Conservation (phyloP, 2,888 invertebrate species). For the Epinotia nisella region DNA sequence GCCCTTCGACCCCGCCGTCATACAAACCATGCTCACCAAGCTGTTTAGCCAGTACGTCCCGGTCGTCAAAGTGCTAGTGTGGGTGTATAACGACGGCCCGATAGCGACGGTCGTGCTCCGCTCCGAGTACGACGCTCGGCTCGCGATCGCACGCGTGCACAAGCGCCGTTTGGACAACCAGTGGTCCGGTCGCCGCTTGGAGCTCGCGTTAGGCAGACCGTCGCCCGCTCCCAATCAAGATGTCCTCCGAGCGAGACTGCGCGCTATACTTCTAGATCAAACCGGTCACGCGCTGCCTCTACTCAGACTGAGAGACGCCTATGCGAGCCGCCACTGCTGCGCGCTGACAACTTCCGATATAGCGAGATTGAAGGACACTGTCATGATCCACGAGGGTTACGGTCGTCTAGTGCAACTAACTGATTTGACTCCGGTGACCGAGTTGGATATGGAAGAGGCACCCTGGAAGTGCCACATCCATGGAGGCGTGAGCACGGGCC, state of each 20-base stretch:
- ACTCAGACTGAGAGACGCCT: slow-evolving; percentile 92
- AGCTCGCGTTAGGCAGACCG: slow-evolving; percentile 88
- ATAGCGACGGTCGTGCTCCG: slow-evolving; percentile 89
- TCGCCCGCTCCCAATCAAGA: slow-evolving; percentile 87
- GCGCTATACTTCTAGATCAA: slow-evolving; percentile 90
- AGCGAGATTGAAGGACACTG: slow-evolving; percentile 90
- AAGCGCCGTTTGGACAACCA: slow-evolving; percentile 88
- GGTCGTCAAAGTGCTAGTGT: slow-evolving; percentile 71
- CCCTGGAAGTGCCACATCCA: slow-evolving; percentile 84
- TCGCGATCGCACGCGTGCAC: slow-evolving; percentile 93
- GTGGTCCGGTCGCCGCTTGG: slow-evolving; percentile 89
- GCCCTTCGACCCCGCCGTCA: slow-evolving; percentile 65
- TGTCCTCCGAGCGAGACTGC: slow-evolving; percentile 87
- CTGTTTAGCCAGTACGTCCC: slow-evolving; percentile 74
- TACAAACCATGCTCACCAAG: slow-evolving; percentile 66
- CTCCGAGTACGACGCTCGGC: slow-evolving; percentile 88
- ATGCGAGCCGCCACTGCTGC: slow-evolving; percentile 91
- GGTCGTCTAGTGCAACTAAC: slow-evolving; percentile 76
- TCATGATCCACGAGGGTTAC: slow-evolving; percentile 73
- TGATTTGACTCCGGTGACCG: slow-evolving; percentile 68
- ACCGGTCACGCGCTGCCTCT: slow-evolving; percentile 90
- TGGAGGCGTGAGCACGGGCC: slow-evolving; percentile 63
- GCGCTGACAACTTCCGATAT: slow-evolving; percentile 89
- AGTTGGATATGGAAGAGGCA: slow-evolving; percentile 73
- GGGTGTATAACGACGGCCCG: slow-evolving; percentile 78